Evolutionary conservation across 2,797 vertebrate genomes (phyloP).

Genomic region (Pseudochromis fuscus): DNA sequence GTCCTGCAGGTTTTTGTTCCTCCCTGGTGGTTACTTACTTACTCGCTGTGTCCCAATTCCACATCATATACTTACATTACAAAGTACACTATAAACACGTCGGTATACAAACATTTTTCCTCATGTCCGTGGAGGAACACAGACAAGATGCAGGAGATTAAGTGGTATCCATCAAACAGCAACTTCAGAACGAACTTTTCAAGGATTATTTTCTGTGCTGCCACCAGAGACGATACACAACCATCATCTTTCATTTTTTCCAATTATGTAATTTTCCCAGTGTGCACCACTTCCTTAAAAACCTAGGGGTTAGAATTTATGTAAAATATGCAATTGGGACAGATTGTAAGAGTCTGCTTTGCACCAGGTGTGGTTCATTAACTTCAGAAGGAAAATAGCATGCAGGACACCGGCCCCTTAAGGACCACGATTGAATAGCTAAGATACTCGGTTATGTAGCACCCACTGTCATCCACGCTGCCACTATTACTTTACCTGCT

Average conservation of each 20-base stretch:
- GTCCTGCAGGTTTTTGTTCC: slow-evolving; percentile 52
- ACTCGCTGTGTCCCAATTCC: slow-evolving; percentile 50
- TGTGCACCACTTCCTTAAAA: slow-evolving; percentile 6
- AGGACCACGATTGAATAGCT: slow-evolving; percentile 12
- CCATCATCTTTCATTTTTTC: not conserved
- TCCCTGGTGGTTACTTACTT: slow-evolving; percentile 30
- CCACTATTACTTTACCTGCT: slow-evolving; percentile 88
- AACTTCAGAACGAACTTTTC: slow-evolving; percentile 2
- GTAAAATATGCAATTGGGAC: slow-evolving; percentile 20
- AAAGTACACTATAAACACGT: not conserved
- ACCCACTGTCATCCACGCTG: not conserved
- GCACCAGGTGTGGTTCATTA: slow-evolving; percentile 37
- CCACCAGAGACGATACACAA: not conserved
- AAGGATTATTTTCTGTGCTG: not conserved
- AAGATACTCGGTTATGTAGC: slow-evolving; percentile 23
- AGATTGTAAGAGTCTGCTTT: slow-evolving; percentile 16
- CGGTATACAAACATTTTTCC: not conserved
- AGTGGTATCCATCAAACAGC: not conserved
- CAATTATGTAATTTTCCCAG: slow-evolving; percentile 4
- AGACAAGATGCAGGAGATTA: not conserved
- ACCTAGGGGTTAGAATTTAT: not conserved
- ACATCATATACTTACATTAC: slow-evolving; percentile 7
- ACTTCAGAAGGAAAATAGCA: slow-evolving; percentile 29
- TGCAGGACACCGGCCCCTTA: slow-evolving; percentile 17
- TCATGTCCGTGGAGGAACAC: not conserved